phyloP scores from a whole-genome alignment of 2,888 invertebrate species.

The Creontiades dilutus region DNA sequence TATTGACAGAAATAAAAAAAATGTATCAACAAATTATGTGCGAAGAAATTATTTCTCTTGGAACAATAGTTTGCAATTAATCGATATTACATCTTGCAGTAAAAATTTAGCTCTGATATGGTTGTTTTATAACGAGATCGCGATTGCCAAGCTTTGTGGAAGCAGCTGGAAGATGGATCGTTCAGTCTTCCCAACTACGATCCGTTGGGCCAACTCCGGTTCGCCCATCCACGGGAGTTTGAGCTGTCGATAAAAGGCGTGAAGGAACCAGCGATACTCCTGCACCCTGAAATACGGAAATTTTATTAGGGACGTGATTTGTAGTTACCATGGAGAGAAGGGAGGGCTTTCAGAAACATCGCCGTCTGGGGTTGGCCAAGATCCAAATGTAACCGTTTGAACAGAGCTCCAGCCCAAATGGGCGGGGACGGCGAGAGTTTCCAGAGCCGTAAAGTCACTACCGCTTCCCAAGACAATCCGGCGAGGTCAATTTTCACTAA shows the following conservation, averaged over 20 bases:
- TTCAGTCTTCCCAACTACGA: background rate
- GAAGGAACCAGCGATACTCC: constrained; percentile 29
- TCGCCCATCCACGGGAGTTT: background rate
- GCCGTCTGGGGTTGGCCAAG: background rate
- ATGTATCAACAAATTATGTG: too few species aligned
- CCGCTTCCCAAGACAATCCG: background rate
- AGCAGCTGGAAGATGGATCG: background rate
- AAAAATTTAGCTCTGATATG: too few species aligned
- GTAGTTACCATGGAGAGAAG: background rate
- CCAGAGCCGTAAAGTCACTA: background rate
- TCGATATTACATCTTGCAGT: too few species aligned
- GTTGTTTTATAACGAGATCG: too few species aligned
- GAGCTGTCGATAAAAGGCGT: constrained; percentile 31
- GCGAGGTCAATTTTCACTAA: too few species aligned
- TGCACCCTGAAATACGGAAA: constrained; percentile 19
- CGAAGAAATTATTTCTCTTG: too few species aligned
- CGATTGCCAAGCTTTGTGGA: background rate
- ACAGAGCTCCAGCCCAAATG: background rate
- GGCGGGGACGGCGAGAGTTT: background rate
- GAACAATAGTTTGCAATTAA: too few species aligned
- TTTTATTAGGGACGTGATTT: constrained; percentile 1
- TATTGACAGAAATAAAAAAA: too few species aligned
- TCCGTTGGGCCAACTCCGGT: background rate
- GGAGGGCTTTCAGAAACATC: background rate
- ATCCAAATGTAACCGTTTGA: constrained; percentile 32